Conservation (phyloP, 2,888 invertebrate genomes). For the Syrista parreyssii region DNA sequence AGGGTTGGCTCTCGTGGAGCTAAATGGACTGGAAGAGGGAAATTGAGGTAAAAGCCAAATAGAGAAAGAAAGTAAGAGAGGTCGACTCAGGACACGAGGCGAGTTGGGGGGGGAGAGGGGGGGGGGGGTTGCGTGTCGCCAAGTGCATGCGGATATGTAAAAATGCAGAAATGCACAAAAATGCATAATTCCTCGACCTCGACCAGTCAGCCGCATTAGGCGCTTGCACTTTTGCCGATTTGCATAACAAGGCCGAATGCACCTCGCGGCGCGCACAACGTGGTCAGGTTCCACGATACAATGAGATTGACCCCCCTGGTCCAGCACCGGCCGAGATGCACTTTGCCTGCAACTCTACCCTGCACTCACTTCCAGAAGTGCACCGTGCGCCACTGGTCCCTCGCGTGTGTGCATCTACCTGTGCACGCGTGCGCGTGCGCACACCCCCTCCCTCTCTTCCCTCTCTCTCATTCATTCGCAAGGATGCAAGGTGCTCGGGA, state of each 20-base stretch:
- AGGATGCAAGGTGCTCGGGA: neutral
- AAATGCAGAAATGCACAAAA: too few relatives aligned
- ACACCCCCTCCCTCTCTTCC: conserved; percentile 20
- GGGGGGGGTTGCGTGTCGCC: too few relatives aligned
- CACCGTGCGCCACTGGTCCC: neutral
- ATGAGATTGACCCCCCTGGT: conserved; percentile 29
- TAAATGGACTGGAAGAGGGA: too few relatives aligned
- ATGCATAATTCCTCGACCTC: neutral
- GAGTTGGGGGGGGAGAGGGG: too few relatives aligned
- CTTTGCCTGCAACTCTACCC: conserved; percentile 31
- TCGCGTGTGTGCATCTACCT: neutral
- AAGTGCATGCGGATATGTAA: too few relatives aligned
- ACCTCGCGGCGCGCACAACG: conserved; percentile 33
- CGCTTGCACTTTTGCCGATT: conserved; percentile 52
- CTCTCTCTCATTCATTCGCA: neutral
- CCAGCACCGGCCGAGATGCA: conserved; percentile 29
- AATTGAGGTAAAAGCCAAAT: too few relatives aligned
- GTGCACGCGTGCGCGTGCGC: neutral
- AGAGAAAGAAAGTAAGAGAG: too few relatives aligned
- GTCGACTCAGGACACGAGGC: too few relatives aligned
- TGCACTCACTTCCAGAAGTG: neutral
- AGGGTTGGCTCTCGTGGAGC: too few relatives aligned
- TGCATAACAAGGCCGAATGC: conserved; percentile 54
- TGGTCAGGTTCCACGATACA: conserved; percentile 20
- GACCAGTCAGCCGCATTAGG: conserved; percentile 22